These are phyloP conservation scores for Ianthella basta DNA, from an alignment of 37 sponge, comb jelly and placozoan species.

Conservation along the genomic window DNA sequence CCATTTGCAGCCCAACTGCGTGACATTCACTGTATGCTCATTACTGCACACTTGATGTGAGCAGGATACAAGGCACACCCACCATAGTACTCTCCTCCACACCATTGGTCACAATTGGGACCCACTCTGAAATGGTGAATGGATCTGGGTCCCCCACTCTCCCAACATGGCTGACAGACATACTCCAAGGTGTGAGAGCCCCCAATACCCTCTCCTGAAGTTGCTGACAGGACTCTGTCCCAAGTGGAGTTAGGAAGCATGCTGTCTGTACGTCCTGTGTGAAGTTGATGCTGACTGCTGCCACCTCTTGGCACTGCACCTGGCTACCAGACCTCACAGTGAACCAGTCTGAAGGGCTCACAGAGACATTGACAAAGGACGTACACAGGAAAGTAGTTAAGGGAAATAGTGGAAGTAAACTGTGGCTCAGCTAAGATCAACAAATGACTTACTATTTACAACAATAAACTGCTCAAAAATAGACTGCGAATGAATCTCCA, in stretches of 20 bases:
- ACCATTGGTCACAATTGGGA: not conserved
- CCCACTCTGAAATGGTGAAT: not conserved
- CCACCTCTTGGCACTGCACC: not conserved
- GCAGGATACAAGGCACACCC: no score
- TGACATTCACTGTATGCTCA: no score
- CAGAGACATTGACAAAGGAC: conserved; percentile 19
- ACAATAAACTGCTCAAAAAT: no score
- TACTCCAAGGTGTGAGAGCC: not conserved
- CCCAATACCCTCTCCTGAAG: not conserved
- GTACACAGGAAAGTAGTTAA: no score
- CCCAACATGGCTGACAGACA: conserved; percentile 13
- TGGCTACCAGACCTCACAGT: not conserved
- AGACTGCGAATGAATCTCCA: no score
- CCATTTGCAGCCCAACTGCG: no score
- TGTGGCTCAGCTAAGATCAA: no score
- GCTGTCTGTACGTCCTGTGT: conserved; percentile 9
- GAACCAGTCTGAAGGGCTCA: not conserved
- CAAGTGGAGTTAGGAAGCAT: not conserved
- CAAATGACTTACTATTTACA: no score
- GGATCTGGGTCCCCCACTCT: conserved; percentile 14
- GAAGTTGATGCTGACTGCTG: conserved; percentile 1
- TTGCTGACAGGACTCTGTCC: not conserved
- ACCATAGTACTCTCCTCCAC: not conserved
- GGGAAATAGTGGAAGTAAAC: no score
- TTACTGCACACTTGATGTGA: no score